phyloP scores from a whole-genome alignment of 2,797 vertebrate genomes.

The Neopelma chrysocephalum region DNA sequence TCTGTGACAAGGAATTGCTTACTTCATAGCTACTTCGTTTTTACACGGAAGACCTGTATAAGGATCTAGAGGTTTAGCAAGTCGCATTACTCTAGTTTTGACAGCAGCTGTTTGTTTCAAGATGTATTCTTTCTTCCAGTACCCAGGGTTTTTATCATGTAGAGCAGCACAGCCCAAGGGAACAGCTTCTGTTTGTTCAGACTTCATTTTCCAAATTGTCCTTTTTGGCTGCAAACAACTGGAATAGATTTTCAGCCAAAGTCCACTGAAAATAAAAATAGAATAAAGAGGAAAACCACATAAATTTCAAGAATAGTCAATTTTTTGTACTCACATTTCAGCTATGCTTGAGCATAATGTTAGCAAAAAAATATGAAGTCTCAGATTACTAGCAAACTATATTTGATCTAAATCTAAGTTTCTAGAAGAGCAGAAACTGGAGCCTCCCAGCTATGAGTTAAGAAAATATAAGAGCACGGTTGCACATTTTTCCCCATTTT shows the following conservation, averaged over 20 bases:
- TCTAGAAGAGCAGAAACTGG: background rate
- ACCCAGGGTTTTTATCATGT: conserved; percentile 70
- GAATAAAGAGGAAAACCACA: background rate
- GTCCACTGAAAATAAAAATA: conserved; percentile 67
- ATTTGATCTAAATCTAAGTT: background rate
- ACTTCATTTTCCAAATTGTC: conserved; percentile 49
- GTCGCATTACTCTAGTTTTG: conserved; percentile 69
- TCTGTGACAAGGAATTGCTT: background rate
- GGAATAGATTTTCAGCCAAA: conserved; percentile 84
- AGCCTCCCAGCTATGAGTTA: background rate
- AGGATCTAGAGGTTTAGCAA: conserved; percentile 75
- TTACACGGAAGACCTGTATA: conserved; percentile 83
- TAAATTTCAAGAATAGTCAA: background rate
- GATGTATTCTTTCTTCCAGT: conserved; percentile 87
- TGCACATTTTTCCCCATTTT: background rate
- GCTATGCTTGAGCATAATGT: background rate
- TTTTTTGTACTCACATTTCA: background rate
- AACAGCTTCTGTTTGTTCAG: conserved; percentile 20
- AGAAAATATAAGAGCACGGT: background rate
- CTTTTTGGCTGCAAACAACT: conserved; percentile 59
- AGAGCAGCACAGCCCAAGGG: conserved; percentile 34
- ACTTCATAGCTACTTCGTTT: conserved; percentile 80
- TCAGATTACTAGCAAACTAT: background rate
- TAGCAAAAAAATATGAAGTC: background rate
- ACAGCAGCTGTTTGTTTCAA: conserved; percentile 69